Evolutionary conservation across 2,888 invertebrate species (phyloP).

Genomic region (Caenorhabditis virilis): DNA sequence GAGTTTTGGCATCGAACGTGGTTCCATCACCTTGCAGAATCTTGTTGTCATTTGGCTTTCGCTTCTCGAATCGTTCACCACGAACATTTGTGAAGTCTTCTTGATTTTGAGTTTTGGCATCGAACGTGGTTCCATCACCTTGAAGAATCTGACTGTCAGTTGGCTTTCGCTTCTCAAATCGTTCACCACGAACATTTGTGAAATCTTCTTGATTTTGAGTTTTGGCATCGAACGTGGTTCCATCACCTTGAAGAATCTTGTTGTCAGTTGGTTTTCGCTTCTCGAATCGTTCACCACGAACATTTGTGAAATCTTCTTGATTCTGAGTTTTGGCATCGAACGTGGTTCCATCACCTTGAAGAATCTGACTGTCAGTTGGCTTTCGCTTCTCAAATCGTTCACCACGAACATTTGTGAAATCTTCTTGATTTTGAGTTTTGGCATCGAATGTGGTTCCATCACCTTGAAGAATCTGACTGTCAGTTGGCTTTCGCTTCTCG

Average conservation of each 20-base stretch:
- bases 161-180: constrained; percentile 3
- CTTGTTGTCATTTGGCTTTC: constrained; percentile 16
- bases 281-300: constrained; percentile 10
- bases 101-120: constrained; percentile 27
- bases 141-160: constrained; percentile 5
- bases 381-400: constrained; percentile 7
- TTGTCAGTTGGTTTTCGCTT: constrained; percentile 10
- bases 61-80: constrained; percentile 21
- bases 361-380: constrained; percentile 6
- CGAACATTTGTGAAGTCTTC: constrained; percentile 13
- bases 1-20: constrained; percentile 29
- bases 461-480: constrained; percentile 9
- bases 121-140: constrained; percentile 13
- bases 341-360: constrained; percentile 4
- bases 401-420: constrained; percentile 7
- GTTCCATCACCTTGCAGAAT: constrained; percentile 28
- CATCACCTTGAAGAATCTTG: constrained; percentile 10
- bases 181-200: constrained; percentile 8
- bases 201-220: constrained; percentile 18
- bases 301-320: constrained; percentile 6
- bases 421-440: constrained; percentile 12
- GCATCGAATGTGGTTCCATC: constrained; percentile 11
- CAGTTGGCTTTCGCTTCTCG: constrained; percentile 6
- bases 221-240: constrained; percentile 8
- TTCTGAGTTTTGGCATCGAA: constrained; percentile 11